Evolutionary conservation across 2,888 invertebrate genomes (phyloP).

Genomic region (Alentia gelatinosa): DNA sequence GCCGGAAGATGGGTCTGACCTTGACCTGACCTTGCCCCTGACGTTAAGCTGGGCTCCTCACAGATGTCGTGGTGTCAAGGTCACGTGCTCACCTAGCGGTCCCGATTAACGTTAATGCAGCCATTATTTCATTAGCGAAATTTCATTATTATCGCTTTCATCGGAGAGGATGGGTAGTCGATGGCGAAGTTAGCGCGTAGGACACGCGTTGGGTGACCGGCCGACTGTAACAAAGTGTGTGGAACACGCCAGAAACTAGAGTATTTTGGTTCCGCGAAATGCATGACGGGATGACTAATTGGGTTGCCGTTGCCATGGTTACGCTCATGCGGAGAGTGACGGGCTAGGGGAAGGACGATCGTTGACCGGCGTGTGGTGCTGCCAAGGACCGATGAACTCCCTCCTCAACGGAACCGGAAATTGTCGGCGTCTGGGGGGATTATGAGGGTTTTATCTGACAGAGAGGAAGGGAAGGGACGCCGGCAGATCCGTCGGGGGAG

Average conservation of each 20-base stretch:
- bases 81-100: background rate
- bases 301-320: background rate
- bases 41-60: background rate
- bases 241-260: background rate
- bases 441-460: background rate
- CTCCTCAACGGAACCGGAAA: background rate
- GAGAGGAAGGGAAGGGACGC: background rate
- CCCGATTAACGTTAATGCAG: background rate
- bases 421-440: background rate
- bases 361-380: too few species aligned
- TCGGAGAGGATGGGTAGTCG: background rate
- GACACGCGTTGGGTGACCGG: background rate
- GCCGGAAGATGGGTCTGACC: too few species aligned
- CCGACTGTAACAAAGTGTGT: background rate
- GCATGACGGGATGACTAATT: constrained; percentile 4
- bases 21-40: background rate
- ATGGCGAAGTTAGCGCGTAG: background rate
- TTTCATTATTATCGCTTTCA: background rate
- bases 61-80: constrained; percentile 10
- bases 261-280: background rate
- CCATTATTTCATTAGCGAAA: background rate
- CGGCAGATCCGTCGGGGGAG: background rate
- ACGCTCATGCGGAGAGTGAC: background rate
- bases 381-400: too few species aligned
- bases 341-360: too few species aligned